Base-by-base conservation (phyloP, 2,797 vertebrate species). In the Sebastes nivosus region DNA sequence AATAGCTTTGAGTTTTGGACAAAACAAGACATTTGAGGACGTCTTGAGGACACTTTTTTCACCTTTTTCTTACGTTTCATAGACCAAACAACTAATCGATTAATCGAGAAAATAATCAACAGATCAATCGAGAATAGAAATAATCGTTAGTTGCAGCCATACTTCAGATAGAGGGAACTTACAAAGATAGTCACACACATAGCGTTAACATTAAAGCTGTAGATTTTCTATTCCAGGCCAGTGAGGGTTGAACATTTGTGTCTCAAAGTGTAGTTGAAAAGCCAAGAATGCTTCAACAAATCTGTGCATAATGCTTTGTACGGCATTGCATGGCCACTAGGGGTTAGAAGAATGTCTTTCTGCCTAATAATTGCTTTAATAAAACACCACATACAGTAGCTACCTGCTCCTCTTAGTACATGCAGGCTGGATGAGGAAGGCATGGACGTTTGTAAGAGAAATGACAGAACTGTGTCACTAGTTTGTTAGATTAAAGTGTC, bases 291-390 rank as follows among this genome's bases (percentile, higher is more conserved):
- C 71, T 65, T 70, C 14, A 72, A 59, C 20, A 78, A 30, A 67
- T 30, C 1, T 50, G 58, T 88, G 85, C 80, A 68, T 77, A 54
- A 32, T 79, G 89, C 87, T 92, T 86, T 89, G 83, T 87, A 65
- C 84, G 79, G 87, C 88, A 68, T 55, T 92, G 92, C 93, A 93
- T 93, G 92, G 78, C 82, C 75, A 88, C 52, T 66, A 78, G 70
- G 30, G 78, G 64, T 70, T 70, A 71, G 72, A 57, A 80, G 16
- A 84, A 13, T 75, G 13, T 71, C 65, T 86, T 18, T 60, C 67
- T 81, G 29, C 65, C 38, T 81, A 82, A 87, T 92, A 84, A 86
- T 79, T 83, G 20, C 77, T 29, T 77, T 32, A 65, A 67, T 72
- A 50, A 59, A 69, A 77, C 57, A 38, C n/a, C 34, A 69, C 65